Evolutionary conservation across 1,140 invertebrate species (phyloP), one percentile per base, ranked within the genome.

Genomic region (Drosophila burlai): DNA sequence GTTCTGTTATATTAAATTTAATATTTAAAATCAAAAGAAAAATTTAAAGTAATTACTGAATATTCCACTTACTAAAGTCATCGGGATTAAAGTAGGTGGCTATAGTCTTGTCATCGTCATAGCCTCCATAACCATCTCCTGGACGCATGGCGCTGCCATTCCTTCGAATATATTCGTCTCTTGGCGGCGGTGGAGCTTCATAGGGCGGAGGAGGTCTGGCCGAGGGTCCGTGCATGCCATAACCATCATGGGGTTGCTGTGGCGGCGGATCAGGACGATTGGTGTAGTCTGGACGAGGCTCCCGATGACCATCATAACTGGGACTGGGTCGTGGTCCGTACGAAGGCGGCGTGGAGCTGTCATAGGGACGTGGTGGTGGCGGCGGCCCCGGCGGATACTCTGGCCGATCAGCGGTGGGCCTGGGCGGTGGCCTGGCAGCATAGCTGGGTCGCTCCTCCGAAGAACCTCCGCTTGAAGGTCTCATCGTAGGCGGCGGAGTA

Each of bases 21-120:
- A 18, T 8, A 26, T n/a, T 50, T 1, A 24, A 21, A 36, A 18
- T 36, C 2, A 15, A 18, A 18, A 38, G n/a, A 24, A n/a, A 18
- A n/a, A 38, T 9, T 10, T 18, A 5, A 26, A 24, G 7, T 40
- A 21, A 15, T 24, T 3, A 36, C 15, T 34, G 13, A 13, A 21
- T 16, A 38, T 16, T 38, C 0, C 0, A 60, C 84, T 89, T 57
- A 87, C 84, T 75, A 24, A 92, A 93, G n/a, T 93, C 92, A 40
- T 90, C 90, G 5, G 92, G 92, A 81, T 93, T 93, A 36, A 93
- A 93, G 42, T 83, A 93, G 4, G 92, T 93, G 16, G 90, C 72
- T n/a, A 93, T 93, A 10, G 84, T 85, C 26, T 92, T 92, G 42
- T 92, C 91, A 47, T 92, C 91, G n/a, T 91, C 81, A 31, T 92